Conservation (phyloP, 2,797 vertebrate genomes). For the Diplodus puntazzo region DNA sequence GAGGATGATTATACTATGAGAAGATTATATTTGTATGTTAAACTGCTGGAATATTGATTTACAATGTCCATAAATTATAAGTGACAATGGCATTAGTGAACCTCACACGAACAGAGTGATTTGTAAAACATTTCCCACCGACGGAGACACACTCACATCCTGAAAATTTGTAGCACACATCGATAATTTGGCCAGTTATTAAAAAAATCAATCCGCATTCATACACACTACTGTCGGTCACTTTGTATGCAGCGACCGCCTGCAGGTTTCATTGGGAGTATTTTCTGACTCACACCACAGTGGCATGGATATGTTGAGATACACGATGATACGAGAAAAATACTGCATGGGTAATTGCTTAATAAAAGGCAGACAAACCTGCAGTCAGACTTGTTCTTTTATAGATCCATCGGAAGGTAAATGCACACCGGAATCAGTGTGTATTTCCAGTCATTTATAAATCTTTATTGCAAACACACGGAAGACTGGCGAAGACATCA, state of each 20-base stretch:
- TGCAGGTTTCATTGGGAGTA: constrained; percentile 28
- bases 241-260: constrained; percentile 20
- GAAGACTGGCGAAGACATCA: neutral
- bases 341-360: constrained; percentile 60
- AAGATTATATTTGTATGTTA: constrained; percentile 54
- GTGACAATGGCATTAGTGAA: constrained; percentile 5
- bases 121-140: constrained; percentile 22
- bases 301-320: constrained; percentile 51
- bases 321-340: constrained; percentile 33
- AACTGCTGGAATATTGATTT: constrained; percentile 35
- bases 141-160: constrained; percentile 19
- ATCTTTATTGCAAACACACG: neutral
- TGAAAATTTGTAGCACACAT: constrained; percentile 27
- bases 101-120: constrained; percentile 15
- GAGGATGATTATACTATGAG: constrained; percentile 24
- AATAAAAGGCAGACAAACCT: constrained; percentile 72
- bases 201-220: constrained; percentile 4
- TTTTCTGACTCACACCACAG: constrained; percentile 42
- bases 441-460: neutral
- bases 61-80: constrained; percentile 22
- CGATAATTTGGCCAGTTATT: constrained; percentile 16
- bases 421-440: neutral
- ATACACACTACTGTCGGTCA: constrained; percentile 14
- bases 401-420: constrained; percentile 25
- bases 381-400: constrained; percentile 68